Percentiles rank a stretch among this genome's conserved stretches.
phyloP scores from a whole-genome alignment of 2,888 invertebrate species.

The Pyrgus malvae region DNA sequence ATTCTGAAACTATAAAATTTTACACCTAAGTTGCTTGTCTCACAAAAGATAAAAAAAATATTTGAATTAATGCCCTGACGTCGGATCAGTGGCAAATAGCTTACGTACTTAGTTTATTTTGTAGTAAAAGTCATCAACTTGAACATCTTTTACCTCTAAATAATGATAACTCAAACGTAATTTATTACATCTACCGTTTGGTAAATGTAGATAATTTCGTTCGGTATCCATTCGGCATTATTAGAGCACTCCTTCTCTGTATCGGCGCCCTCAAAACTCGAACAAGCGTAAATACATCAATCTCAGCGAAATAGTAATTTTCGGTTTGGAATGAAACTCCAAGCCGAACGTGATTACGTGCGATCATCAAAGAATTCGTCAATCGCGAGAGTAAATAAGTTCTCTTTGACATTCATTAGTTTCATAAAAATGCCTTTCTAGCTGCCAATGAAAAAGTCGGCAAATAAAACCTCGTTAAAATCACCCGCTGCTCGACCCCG shows the following conservation, averaged over 20 bases:
- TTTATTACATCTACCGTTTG: too few species aligned
- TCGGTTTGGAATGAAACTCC: conserved; percentile 5
- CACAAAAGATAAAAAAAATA: too few species aligned
- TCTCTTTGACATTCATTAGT: conserved; percentile 72
- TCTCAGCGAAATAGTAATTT: conserved; percentile 17
- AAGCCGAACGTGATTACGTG: conserved; percentile 21
- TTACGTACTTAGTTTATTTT: too few species aligned
- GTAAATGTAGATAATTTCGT: neutral
- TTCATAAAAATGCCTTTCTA: conserved; percentile 57
- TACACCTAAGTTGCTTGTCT: too few species aligned
- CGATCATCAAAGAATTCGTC: conserved; percentile 22
- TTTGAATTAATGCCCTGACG: too few species aligned
- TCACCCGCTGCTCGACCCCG: conserved; percentile 61
- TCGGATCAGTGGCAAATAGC: too few species aligned
- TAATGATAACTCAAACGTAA: too few species aligned
- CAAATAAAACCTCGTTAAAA: conserved; percentile 74
- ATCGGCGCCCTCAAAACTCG: conserved; percentile 1
- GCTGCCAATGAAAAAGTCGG: conserved; percentile 51
- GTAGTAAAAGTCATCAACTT: too few species aligned
- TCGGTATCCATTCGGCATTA: neutral
- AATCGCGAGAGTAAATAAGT: conserved; percentile 50
- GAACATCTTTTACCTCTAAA: too few species aligned
- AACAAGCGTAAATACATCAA: conserved; percentile 6
- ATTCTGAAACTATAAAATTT: too few species aligned
- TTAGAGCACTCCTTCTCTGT: neutral